Conservation (phyloP, 2,113 vertebrate genomes). For the Synchiropus splendidus region DNA sequence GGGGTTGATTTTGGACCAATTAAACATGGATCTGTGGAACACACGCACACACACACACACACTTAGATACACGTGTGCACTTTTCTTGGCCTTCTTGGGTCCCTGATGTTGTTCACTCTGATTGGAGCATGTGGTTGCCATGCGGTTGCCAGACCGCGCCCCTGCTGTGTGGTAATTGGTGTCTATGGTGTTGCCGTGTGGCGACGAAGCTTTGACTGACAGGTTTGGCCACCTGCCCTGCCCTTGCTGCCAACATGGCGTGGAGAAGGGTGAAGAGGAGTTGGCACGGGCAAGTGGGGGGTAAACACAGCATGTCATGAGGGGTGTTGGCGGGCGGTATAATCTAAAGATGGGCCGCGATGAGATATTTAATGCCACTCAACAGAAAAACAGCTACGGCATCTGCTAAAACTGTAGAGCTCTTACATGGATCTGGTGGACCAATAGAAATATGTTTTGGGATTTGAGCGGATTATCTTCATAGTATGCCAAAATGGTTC, state of each 20-base stretch:
- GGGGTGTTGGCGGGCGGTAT: conserved; percentile 6
- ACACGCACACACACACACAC: conserved; percentile 5
- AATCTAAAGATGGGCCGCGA: conserved; percentile 19
- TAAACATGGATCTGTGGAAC: conserved; percentile 2
- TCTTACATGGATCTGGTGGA: too few species aligned
- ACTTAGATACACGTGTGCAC: conserved; percentile 12
- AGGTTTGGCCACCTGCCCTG: conserved; percentile 68
- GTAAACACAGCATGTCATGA: conserved; percentile 31
- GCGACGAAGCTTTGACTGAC: conserved; percentile 58
- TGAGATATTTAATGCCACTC: conserved; percentile 21
- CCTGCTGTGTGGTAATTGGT: conserved; percentile 68
- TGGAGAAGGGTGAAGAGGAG: conserved; percentile 28
- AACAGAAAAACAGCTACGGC: conserved; percentile 28
- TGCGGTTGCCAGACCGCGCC: conserved; percentile 67
- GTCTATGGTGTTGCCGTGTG: conserved; percentile 60
- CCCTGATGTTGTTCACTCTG: conserved; percentile 62
- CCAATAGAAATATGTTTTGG: too few species aligned
- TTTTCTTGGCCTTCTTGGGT: conserved; percentile 54
- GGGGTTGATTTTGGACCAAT: conserved; percentile 19
- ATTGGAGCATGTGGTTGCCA: conserved; percentile 68
- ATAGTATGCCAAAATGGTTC: background rate
- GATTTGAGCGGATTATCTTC: too few species aligned
- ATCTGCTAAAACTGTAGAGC: conserved; percentile 10
- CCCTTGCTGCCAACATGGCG: conserved; percentile 55
- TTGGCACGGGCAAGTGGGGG: conserved; percentile 35